Percentiles rank a stretch among this genome's conserved stretches.
Evolutionary conservation across 35 echinoderm and acorn worm genomes (phyloP).

Genomic region (Ophioderma brevispina): DNA sequence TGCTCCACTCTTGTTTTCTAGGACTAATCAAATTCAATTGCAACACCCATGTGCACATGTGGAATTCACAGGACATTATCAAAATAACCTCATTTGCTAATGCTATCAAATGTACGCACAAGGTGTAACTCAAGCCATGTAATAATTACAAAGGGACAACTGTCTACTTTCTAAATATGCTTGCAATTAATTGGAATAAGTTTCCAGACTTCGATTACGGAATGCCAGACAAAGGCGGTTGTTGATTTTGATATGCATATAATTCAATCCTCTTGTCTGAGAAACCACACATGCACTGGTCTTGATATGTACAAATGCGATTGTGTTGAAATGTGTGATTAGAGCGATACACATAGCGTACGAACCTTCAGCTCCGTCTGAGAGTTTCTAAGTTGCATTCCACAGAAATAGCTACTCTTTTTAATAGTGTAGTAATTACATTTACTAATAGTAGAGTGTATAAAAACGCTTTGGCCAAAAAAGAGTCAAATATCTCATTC

Average conservation of each 20-base stretch:
- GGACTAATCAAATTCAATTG: not conserved
- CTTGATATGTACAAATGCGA: no score
- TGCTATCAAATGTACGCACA: conserved; percentile 2
- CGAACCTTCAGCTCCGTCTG: no score
- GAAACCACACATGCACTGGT: not conserved
- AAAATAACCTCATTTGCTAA: conserved; percentile 7
- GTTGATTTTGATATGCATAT: conserved; percentile 5
- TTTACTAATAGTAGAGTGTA: no score
- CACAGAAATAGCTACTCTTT: no score
- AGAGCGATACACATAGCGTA: no score
- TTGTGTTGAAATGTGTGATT: no score
- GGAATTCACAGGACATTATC: not conserved
- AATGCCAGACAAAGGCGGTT: not conserved
- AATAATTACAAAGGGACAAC: conserved; percentile 14
- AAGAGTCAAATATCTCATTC: no score
- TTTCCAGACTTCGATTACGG: not conserved
- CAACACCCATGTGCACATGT: not conserved
- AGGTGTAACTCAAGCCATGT: not conserved
- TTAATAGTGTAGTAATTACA: no score
- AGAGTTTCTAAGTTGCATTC: no score
- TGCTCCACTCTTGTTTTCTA: not conserved
- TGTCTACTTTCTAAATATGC: conserved; percentile 7
- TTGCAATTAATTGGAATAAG: conserved; percentile 2
- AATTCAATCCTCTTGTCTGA: not conserved
- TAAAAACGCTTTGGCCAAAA: no score